Base-by-base conservation (phyloP, 2,113 vertebrate genomes). In the Ammodytes dubius region DNA sequence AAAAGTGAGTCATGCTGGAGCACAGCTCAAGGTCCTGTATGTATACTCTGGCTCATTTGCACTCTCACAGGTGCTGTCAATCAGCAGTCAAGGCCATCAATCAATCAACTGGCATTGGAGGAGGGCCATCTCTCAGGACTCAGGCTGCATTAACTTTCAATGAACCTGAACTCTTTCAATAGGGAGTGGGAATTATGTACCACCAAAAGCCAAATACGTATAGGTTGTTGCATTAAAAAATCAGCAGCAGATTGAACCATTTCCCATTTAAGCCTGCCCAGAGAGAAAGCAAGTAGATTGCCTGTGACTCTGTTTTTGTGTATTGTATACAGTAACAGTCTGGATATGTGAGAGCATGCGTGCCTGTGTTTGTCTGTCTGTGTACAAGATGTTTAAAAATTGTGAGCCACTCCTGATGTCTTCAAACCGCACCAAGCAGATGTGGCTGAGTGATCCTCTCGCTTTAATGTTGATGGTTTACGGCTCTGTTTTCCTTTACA, bases 401-500 rank as follows among this genome's bases (percentile, higher is more conserved):
- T 61, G 65, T 77, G 64, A 58, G 74, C 68, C 84, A 68, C 71
- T 79, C 70, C 67, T 71, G 58, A 64, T 73, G 77, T 82, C 54
- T 74, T 58, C 19, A 12, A 68, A 83, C 82, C 87, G 87, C 85
- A 87, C 81, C 57, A 83, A 86, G 77, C 77, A 77, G 17, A 77
- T 84, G 80, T 60, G 84, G 63, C 37, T 12, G 56, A 75, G 61
- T 43, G 65, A 81, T 83, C 71, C 19, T 67, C 74, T 84, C 68
- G 49, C 77, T 89, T 74, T 54, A 19, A 45, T 57, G 66, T 78
- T 85, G 46, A 66, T 77, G 76, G 43, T 67, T 56, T 79, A 52
- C 69, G 79, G 78, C 56, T 78, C 79, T 83, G 86, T 87, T 90
- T 90, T 78, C 66, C 75, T 82, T 77, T 68, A 64, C 54, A 59